These are phyloP conservation scores for Neosalanx taihuensis DNA, from an alignment of 2,797 vertebrate species.

Conservation along the genomic window DNA sequence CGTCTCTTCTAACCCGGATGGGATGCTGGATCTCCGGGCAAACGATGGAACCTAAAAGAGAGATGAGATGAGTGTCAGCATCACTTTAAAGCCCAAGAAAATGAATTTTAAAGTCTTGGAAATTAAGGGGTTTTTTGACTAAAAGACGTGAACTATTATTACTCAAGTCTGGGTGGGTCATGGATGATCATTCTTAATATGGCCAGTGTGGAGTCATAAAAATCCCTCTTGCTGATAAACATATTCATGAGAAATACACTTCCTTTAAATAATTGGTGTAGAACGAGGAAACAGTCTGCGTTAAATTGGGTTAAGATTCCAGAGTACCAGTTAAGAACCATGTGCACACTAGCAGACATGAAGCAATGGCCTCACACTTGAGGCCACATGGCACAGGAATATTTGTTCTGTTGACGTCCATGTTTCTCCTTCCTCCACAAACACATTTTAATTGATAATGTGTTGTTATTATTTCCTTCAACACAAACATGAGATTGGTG, in stretches of 20 bases:
- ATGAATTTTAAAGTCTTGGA: not conserved
- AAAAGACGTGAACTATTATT: too few relatives aligned
- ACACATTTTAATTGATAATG: constrained; percentile 11
- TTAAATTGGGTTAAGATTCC: too few relatives aligned
- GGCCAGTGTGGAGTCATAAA: too few relatives aligned
- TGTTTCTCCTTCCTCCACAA: not conserved
- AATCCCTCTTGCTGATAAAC: too few relatives aligned
- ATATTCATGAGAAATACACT: too few relatives aligned
- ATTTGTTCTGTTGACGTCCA: too few relatives aligned
- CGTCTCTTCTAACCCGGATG: constrained; percentile 84
- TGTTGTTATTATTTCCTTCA: constrained; percentile 34
- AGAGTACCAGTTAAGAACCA: too few relatives aligned
- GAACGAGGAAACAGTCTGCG: too few relatives aligned
- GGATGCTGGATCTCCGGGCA: constrained; percentile 88
- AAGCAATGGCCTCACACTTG: constrained; percentile 28
- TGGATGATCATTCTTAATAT: too few relatives aligned
- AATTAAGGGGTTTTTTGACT: too few relatives aligned
- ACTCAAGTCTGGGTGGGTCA: too few relatives aligned
- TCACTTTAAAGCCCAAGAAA: not conserved
- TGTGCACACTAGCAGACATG: not conserved
- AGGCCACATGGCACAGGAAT: constrained; percentile 42
- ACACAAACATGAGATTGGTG: constrained; percentile 5
- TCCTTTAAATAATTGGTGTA: too few relatives aligned
- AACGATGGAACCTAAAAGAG: constrained; percentile 86
- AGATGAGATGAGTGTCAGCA: not conserved